Base-by-base conservation (phyloP, 1,140 invertebrate genomes). In the Drosophila subobscura region DNA sequence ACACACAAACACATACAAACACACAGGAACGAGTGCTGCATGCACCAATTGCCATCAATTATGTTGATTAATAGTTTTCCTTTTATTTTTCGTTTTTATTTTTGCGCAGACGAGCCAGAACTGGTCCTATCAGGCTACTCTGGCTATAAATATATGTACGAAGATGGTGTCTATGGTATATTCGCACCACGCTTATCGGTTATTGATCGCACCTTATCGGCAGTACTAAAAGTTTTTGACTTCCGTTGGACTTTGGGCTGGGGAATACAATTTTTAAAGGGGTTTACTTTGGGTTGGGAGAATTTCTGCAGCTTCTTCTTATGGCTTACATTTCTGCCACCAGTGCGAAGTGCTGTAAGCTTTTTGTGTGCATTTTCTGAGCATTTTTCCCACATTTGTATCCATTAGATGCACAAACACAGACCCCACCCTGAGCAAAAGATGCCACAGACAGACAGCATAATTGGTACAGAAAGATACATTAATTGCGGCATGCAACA, bases 391-490 rank as follows among this genome's bases (percentile, higher is more conserved):
- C 33, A 37, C 33, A 37, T 37, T 37, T 12, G 49, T 33, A 51
- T 72, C 68, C 67, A 72, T 72, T 68, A 68, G 65, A 56, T 67
- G 10, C 42, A 47, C 63, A 68, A 68, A 68, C 65, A 68, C 41
- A 49, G 6, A 52, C 70, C 71, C 59, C 70, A 65, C 71, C 71
- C 52, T 64, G 61, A 49, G 16, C 16, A 20, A 20, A 22, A 33
- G 50, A 22, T 8, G 16, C 16, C 16, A 8, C 20, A 40, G 37
- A 52, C 22, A 59, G 65, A 71, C 81, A 74, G 73, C 77, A 77
- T 85, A 85, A 85, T 85, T 85, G 81, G 80, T 86, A 77, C 57
- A 53, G 41, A 74, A 71, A 85, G 81, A 85, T 85, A 85, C 81
- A 85, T 81, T 85, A 85, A 85, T 85, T 85, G 80, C 80, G 57